Conservation (phyloP, 64 coral and sea anemone genomes). For the Pocillopora damicornis region DNA sequence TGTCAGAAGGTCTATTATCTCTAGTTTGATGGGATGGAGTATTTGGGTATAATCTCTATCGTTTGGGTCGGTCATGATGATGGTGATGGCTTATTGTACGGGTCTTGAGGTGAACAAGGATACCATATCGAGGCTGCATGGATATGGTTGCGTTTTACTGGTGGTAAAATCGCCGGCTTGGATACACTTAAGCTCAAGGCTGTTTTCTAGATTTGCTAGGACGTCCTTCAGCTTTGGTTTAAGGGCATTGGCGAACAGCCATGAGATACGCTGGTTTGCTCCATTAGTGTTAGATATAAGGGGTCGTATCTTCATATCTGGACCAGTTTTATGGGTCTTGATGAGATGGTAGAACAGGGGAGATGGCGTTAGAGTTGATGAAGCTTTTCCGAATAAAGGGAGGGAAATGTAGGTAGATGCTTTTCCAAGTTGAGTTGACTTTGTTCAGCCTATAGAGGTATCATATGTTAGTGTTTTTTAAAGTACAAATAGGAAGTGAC, state of each 20-base stretch:
- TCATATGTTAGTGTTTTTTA: too few species aligned
- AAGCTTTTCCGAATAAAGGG: constrained; percentile 42
- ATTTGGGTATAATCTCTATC: neutral
- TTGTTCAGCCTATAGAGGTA: neutral
- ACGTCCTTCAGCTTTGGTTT: constrained; percentile 14
- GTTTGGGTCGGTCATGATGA: neutral
- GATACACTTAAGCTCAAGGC: constrained; percentile 4
- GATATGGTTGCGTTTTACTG: constrained; percentile 22
- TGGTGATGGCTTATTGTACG: constrained; percentile 11
- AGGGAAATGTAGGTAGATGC: constrained; percentile 2
- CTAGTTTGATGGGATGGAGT: constrained; percentile 19
- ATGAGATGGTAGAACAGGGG: constrained; percentile 22
- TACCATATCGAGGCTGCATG: constrained; percentile 43
- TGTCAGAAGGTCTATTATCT: constrained; percentile 13
- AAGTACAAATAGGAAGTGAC: too few species aligned
- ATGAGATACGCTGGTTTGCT: constrained; percentile 30
- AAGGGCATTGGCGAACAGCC: constrained; percentile 25
- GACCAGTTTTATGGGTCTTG: constrained; percentile 26
- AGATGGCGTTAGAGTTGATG: constrained; percentile 26
- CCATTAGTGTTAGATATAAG: constrained; percentile 57
- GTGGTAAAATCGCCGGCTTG: constrained; percentile 3
- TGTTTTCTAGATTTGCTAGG: constrained; percentile 45
- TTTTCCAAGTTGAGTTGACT: constrained; percentile 29
- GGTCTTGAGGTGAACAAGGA: constrained; percentile 8
- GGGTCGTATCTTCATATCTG: constrained; percentile 35